Evolutionary conservation across 2,888 invertebrate genomes (phyloP).

Genomic region (Latrodectus elegans): DNA sequence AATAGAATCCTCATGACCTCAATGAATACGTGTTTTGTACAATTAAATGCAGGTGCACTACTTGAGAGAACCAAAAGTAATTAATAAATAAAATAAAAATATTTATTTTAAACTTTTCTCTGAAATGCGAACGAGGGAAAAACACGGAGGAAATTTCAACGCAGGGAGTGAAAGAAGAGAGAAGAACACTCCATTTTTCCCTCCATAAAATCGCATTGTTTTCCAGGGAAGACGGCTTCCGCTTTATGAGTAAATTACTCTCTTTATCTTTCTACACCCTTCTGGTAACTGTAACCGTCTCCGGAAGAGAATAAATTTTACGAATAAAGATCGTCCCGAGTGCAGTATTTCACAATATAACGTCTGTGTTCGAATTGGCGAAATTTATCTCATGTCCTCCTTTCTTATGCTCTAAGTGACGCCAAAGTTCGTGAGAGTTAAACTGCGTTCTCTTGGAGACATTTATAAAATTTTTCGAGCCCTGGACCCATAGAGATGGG

Average conservation of each 20-base stretch:
- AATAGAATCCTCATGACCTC: too few species aligned
- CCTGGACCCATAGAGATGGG: neutral
- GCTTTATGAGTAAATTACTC: slow-evolving; percentile 44
- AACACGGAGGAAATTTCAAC: too few species aligned
- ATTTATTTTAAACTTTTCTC: too few species aligned
- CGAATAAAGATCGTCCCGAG: slow-evolving; percentile 35
- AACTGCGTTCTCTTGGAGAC: neutral
- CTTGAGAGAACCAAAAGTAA: too few species aligned
- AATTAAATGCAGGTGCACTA: too few species aligned
- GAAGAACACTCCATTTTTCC: neutral
- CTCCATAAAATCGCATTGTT: slow-evolving; percentile 25
- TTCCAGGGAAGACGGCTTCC: slow-evolving; percentile 26
- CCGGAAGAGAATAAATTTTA: neutral
- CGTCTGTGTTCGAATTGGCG: slow-evolving; percentile 18
- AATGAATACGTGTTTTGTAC: too few species aligned
- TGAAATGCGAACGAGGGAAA: too few species aligned
- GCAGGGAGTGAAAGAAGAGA: too few species aligned
- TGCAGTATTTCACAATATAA: slow-evolving; percentile 18
- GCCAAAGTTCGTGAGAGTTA: neutral
- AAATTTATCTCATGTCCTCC: slow-evolving; percentile 26
- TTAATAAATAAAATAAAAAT: too few species aligned
- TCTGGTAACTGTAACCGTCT: slow-evolving; percentile 12
- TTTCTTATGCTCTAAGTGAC: neutral
- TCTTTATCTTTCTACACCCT: slow-evolving; percentile 36
- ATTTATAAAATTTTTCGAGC: slow-evolving; percentile 9